phyloP scores from a whole-genome alignment of 2,113 vertebrate species.

The Heloderma charlesbogerti region DNA sequence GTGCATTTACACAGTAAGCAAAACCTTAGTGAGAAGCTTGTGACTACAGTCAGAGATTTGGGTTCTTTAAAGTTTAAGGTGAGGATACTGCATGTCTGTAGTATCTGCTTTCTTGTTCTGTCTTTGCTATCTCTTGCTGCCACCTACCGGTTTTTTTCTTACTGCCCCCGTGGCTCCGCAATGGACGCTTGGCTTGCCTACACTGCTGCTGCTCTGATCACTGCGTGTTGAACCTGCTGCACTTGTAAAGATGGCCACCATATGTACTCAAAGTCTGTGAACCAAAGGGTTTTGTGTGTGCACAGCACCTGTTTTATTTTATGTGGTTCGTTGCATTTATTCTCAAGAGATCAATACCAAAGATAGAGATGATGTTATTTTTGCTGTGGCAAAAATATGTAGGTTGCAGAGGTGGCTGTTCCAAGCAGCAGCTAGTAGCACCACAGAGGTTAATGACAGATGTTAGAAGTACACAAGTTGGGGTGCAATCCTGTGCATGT shows the following conservation, averaged over 20 bases:
- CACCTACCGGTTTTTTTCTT: background rate
- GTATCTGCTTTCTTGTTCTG: background rate
- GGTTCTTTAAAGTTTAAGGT: background rate
- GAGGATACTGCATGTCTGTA: background rate
- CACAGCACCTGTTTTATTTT: background rate
- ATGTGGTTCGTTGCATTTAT: background rate
- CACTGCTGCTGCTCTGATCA: background rate
- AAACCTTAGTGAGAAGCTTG: background rate
- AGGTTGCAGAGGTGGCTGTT: no score
- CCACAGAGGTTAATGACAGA: background rate
- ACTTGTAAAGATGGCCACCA: background rate
- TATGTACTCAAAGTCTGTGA: background rate
- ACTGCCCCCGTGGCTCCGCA: background rate
- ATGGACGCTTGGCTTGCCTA: background rate
- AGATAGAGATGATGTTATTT: background rate
- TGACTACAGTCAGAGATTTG: background rate
- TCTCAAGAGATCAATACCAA: background rate
- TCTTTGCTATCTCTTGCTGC: background rate
- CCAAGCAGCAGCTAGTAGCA: background rate
- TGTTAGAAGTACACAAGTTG: background rate
- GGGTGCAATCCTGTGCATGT: no score
- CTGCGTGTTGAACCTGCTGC: background rate
- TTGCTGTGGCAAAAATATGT: no score
- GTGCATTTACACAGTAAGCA: background rate
- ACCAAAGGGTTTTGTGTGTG: background rate